Evolutionary conservation across 2,797 vertebrate genomes (phyloP).

Genomic region (Typhlichthys eigenmanni): DNA sequence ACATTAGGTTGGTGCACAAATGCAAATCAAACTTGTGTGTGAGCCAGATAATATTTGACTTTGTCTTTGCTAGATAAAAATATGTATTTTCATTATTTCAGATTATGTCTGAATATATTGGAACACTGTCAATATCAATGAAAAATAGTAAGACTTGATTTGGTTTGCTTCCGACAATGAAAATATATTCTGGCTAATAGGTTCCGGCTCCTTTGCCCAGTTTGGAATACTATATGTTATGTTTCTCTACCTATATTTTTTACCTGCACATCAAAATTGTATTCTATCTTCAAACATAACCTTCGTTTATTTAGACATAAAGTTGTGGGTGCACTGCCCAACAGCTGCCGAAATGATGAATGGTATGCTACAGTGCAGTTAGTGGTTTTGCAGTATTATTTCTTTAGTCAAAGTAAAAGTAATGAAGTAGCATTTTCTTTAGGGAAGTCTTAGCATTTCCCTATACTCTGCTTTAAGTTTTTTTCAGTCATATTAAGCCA

Average conservation of each 20-base stretch:
- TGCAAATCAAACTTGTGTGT: background rate
- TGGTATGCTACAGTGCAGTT: conserved; percentile 12
- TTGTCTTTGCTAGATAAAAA: background rate
- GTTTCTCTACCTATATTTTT: conserved; percentile 1
- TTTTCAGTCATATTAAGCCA: background rate
- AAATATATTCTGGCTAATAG: conserved; percentile 9
- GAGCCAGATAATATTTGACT: background rate
- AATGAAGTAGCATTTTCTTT: conserved; percentile 21
- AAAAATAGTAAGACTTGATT: background rate
- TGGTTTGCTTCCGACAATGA: background rate
- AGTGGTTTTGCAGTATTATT: conserved; percentile 50
- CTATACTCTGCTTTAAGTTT: background rate
- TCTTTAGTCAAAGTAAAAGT: conserved; percentile 34
- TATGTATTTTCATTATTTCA: background rate
- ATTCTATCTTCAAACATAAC: conserved; percentile 4
- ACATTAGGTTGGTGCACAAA: conserved; percentile 23
- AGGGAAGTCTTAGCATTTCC: background rate
- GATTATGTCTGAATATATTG: background rate
- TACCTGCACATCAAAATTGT: conserved; percentile 1
- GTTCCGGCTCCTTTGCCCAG: background rate
- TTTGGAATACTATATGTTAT: conserved; percentile 6
- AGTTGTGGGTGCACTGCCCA: conserved; percentile 28
- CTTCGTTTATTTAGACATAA: conserved; percentile 30
- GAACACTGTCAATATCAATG: background rate
- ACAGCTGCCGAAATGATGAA: conserved; percentile 53